phyloP scores from a whole-genome alignment of 2,888 invertebrate genomes.

The Drosophila acutilabella region DNA sequence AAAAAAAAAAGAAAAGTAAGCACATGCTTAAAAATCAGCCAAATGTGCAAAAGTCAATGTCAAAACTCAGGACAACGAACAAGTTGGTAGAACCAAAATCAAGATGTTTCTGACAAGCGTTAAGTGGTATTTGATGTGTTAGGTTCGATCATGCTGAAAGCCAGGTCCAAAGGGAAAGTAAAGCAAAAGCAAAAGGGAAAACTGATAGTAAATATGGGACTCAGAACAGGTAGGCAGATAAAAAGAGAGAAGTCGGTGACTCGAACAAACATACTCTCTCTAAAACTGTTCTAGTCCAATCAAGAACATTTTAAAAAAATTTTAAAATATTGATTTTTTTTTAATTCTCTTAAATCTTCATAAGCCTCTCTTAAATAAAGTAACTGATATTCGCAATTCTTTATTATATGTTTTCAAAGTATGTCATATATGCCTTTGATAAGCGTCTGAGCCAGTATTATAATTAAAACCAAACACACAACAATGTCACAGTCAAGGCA shows the following conservation, averaged over 20 bases:
- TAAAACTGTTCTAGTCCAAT: too few species aligned
- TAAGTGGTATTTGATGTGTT: constrained; percentile 68
- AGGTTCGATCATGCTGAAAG: constrained; percentile 66
- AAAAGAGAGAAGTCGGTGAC: not conserved
- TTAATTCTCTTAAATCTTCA: too few species aligned
- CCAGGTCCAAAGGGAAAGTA: constrained; percentile 43
- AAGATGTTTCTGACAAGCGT: constrained; percentile 28
- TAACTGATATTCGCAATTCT: not conserved
- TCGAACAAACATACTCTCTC: too few species aligned
- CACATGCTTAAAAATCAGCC: constrained; percentile 69
- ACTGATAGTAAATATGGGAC: not conserved
- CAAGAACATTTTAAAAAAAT: too few species aligned
- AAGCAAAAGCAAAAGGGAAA: constrained; percentile 28
- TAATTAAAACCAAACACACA: constrained; percentile 53
- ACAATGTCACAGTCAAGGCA: constrained; percentile 50
- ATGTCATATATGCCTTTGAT: not conserved
- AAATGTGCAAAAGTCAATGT: constrained; percentile 59
- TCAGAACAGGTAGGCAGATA: not conserved
- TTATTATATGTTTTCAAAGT: not conserved
- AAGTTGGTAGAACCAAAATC: constrained; percentile 9
- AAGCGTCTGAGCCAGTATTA: constrained; percentile 7
- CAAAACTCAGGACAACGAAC: constrained; percentile 27
- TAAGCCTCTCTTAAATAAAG: too few species aligned
- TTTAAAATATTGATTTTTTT: too few species aligned
- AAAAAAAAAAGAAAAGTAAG: constrained; percentile 64